Base-by-base conservation (phyloP, 2,113 vertebrate species). In the Aythya baeri region DNA sequence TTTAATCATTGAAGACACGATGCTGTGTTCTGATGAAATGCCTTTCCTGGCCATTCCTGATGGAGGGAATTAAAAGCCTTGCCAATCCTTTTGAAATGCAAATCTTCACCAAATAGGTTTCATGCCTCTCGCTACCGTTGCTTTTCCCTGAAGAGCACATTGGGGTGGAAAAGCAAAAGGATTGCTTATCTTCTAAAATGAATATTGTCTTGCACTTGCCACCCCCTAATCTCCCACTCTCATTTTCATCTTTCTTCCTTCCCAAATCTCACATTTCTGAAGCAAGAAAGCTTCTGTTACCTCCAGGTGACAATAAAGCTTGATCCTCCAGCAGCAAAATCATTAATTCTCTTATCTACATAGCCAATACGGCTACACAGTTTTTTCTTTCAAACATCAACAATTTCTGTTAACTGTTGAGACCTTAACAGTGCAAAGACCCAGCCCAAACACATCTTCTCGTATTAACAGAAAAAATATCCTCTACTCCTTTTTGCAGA, bases 71-170 rank as follows among this genome's bases (percentile, higher is more conserved):
- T 89, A 92, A 97, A 92, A 93, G 74, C 77, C 46, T 68, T 62
- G 86, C 86, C 96, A 95, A 82, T 26, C 73, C 76, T 93, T 96
- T 87, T 96, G 94, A 96, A 97, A 89, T 94, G 92, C 50, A 95
- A 93, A 96, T 97, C 67, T 79, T 80, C 55, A 91, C 41, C 77
- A 85, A 73, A 87, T 46, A 78, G 58, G 66, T 92, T 96, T 93
- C 88, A 76, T 22, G 88, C 66, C 80, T 92, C 62, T 86, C 79
- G 61, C 31, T 84, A 15, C n/a, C 68, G 63, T 58, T 80, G 74
- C 41, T 58, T 89, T 59, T 68, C 54, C 25, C 50, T 29, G 25
- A 88, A 86, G 49, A 88, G 31, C 34, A 43, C 3, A 12, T 91
- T 57, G 75, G 59, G 21, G 46, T 91, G 44, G 17, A 89, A 92